Conservation (phyloP, 2,888 invertebrate genomes). For the Escarpia spicata region DNA sequence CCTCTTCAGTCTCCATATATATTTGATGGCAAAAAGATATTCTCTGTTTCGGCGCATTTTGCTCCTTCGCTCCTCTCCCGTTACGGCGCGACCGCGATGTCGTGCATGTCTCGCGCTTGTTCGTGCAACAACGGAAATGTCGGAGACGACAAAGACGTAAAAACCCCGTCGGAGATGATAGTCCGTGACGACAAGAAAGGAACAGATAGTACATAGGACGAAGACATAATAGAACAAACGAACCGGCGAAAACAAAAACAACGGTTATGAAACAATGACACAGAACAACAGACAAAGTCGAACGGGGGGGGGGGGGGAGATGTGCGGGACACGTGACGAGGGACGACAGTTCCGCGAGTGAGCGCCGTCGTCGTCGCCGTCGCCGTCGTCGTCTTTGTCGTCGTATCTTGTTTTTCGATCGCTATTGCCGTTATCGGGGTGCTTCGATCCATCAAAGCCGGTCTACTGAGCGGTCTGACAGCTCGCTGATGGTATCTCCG, state of each 20-base stretch:
- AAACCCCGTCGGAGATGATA: neutral
- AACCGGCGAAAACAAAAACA: neutral
- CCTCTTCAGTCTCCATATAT: neutral
- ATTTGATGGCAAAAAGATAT: neutral
- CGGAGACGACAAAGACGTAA: constrained; percentile 3
- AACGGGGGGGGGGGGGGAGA: no score
- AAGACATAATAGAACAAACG: neutral
- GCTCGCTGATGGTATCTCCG: neutral
- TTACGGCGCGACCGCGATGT: neutral
- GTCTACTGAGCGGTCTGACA: neutral
- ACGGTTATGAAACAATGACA: neutral
- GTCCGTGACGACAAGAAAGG: constrained; percentile 7
- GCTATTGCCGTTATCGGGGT: neutral
- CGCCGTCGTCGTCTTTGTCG: constrained; percentile 16
- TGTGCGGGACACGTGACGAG: neutral
- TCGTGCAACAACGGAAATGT: neutral
- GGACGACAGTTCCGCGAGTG: neutral
- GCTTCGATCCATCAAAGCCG: constrained; percentile 1
- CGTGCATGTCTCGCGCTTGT: neutral
- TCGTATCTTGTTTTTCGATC: constrained; percentile 16
- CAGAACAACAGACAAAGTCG: neutral
- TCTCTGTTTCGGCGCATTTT: neutral
- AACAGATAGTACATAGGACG: neutral
- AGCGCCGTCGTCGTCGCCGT: neutral
- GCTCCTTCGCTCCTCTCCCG: neutral